A percentile compares a stretch with the other conserved stretches of the same genome.
Evolutionary conservation across 2,113 vertebrate genomes (phyloP).

Genomic region (Alexandromys fortis): DNA sequence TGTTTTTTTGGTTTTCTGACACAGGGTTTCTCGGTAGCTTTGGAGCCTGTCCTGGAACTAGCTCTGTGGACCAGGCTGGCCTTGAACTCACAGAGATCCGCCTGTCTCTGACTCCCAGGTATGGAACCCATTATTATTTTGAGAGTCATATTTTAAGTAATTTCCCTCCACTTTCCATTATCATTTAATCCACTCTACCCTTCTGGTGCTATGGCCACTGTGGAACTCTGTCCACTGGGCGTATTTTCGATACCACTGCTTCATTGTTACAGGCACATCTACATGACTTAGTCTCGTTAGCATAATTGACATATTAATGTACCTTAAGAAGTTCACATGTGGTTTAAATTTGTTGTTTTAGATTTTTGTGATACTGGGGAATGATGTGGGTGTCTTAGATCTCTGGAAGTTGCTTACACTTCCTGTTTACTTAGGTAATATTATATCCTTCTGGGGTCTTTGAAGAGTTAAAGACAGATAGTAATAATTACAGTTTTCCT

Average conservation of each 20-base stretch:
- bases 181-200: neutral
- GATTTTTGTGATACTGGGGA: neutral
- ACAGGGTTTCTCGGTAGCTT: no score
- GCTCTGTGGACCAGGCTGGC: no score
- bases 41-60: no score
- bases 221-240: neutral
- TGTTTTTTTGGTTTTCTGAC: no score
- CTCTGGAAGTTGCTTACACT: no score
- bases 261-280: slow-evolving; percentile 10
- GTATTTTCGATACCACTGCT: neutral
- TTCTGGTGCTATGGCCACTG: neutral
- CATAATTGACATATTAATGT: neutral
- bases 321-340: neutral
- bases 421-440: no score
- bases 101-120: no score
- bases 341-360: neutral
- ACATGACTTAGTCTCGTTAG: neutral
- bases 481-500: no score
- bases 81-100: no score
- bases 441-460: no score
- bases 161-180: neutral
- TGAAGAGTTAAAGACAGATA: no score
- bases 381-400: no score
- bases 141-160: neutral
- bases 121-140: neutral